These are phyloP conservation scores for Argopecten irradians DNA, from an alignment of 1,140 invertebrate species.

Conservation along the genomic window DNA sequence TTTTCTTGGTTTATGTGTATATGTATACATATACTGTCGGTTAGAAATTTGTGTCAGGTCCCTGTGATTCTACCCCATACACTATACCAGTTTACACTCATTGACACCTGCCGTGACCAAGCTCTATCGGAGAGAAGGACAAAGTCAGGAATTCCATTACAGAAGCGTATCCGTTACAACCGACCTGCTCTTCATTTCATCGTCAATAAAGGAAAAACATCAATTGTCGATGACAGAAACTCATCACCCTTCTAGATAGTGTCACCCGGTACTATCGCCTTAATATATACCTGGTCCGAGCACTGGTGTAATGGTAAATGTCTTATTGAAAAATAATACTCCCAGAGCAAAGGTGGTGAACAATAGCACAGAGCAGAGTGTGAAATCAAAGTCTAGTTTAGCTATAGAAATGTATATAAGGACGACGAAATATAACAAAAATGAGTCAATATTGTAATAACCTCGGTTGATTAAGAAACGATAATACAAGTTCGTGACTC, in stretches of 20 bases:
- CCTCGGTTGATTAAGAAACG: background rate
- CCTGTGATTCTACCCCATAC: too few species aligned
- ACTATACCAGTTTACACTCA: background rate
- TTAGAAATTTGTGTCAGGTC: too few species aligned
- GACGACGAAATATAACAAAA: too few species aligned
- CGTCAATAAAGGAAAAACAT: background rate
- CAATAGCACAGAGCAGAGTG: background rate
- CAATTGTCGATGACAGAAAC: conserved; percentile 21
- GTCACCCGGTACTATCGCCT: background rate
- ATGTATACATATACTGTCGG: too few species aligned
- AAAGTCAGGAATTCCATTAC: background rate
- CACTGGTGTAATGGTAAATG: background rate
- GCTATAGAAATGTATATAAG: too few species aligned
- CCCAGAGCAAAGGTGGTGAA: background rate
- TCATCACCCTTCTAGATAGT: background rate
- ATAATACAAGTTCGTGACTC: background rate
- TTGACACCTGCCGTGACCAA: background rate
- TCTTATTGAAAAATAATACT: background rate
- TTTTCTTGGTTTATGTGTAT: too few species aligned
- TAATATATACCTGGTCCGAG: background rate
- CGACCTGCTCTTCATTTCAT: background rate
- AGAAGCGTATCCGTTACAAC: background rate
- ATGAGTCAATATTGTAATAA: too few species aligned
- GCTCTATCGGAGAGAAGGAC: background rate
- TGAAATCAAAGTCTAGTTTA: too few species aligned